Evolutionary conservation across 2,113 vertebrate genomes (phyloP), one percentile per base, ranked within the genome.

Genomic region (Halichoeres trimaculatus): DNA sequence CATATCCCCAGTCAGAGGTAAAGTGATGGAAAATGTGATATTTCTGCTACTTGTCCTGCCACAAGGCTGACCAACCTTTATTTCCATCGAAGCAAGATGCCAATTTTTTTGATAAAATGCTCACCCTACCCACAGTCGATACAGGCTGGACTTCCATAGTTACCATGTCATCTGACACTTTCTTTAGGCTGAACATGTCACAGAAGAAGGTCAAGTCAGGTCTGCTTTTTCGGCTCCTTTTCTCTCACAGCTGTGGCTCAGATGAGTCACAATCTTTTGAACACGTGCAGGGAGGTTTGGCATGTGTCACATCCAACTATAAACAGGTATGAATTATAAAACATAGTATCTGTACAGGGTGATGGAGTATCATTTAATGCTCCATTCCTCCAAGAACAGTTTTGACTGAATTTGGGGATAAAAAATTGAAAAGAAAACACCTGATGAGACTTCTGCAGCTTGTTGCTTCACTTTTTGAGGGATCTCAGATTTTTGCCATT

Each of bases 61-160:
- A 30, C 6, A 30, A 30, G 30, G 30, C 30, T 30, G 30, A 30
- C 30, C 6, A 30, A 30, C 30, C 30, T 30, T 30, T 6, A 30
- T 30, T 30, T 30, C 6, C 30, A 30, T 30, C 30, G 3, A 30
- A 30, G 6, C 40, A 14, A 45, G 43, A 45, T 17, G 43, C 17
- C 17, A 16, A 8, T 4, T 19, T 45, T 1, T 8, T 1, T 8
- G 5, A 19, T 16, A 14, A 45, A 2, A 45, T 5, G 2, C 43
- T 19, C 7, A 45, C 17, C 17, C 17, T 19, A 45, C 30, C 11
- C 6, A 13, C 36, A 52, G 36, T 10, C 43, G 60, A 65, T 48
- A 30, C 54, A 53, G 10, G 38, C 54, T 63, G 19, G n/a, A 70
- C 76, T 70, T 26, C 84, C 59, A n/a, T n/a, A 47, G 67, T 65